phyloP scores from a whole-genome alignment of 1,140 invertebrate genomes.

The Brachionus sp. region DNA sequence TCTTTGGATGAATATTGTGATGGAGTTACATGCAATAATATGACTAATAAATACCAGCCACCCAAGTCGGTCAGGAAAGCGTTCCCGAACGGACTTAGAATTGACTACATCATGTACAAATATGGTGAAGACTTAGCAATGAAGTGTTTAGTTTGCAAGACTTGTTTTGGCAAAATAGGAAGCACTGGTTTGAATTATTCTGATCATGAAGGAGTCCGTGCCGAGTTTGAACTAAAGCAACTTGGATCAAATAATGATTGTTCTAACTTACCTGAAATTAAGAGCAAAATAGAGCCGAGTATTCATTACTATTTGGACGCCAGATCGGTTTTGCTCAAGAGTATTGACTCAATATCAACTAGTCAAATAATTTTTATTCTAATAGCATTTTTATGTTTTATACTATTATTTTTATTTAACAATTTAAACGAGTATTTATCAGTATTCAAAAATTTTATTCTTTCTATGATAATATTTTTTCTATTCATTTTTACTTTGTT shows the following conservation, averaged over 20 bases:
- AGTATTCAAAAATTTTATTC: constrained; percentile 29
- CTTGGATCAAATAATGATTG: neutral
- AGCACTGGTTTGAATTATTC: constrained; percentile 3
- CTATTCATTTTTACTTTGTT: constrained; percentile 10
- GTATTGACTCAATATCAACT: constrained; percentile 1
- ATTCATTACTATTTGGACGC: neutral
- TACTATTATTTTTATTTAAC: constrained; percentile 43
- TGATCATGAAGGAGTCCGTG: constrained; percentile 38
- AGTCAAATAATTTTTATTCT: constrained; percentile 2
- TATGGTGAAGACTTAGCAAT: neutral
- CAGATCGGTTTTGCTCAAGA: neutral
- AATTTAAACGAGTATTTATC: constrained; percentile 6
- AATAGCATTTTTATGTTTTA: constrained; percentile 22
- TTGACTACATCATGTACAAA: constrained; percentile 39
- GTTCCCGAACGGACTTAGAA: constrained; percentile 30
- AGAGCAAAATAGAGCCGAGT: neutral
- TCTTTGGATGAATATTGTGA: neutral
- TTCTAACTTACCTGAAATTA: neutral
- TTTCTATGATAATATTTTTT: constrained; percentile 23
- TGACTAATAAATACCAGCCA: neutral
- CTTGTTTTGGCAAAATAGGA: constrained; percentile 36
- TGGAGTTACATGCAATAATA: constrained; percentile 13
- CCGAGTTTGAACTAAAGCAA: neutral
- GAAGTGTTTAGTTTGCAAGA: neutral
- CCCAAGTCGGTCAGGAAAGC: neutral